These are phyloP conservation scores for Antechinus flavipes DNA, from an alignment of 2,113 vertebrate species.

Conservation along the genomic window DNA sequence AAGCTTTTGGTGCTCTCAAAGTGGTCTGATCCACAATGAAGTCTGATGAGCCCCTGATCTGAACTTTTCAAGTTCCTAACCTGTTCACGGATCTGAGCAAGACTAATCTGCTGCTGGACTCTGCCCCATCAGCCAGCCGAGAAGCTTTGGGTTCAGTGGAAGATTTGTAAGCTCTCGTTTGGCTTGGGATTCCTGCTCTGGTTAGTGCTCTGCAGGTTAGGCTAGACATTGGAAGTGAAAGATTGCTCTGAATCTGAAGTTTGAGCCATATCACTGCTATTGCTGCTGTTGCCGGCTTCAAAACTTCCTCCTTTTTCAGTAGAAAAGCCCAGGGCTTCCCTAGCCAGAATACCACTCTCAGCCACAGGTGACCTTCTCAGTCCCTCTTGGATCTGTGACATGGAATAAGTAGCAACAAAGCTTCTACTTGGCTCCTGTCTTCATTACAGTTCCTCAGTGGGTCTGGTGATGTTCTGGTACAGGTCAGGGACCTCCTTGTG, in stretches of 20 bases:
- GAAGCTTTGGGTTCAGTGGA: background rate
- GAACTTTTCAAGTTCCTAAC: background rate
- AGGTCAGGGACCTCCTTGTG: background rate
- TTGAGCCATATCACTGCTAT: background rate
- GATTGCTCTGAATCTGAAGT: background rate
- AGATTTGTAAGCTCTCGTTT: background rate
- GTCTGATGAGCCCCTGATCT: background rate
- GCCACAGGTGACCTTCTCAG: background rate
- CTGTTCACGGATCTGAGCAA: background rate
- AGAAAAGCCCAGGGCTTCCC: background rate
- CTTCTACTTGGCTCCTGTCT: background rate
- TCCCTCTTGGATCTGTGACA: background rate
- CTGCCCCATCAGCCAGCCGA: background rate
- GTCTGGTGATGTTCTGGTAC: background rate
- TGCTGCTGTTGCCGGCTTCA: background rate
- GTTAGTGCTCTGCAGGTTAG: background rate
- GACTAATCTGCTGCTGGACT: background rate
- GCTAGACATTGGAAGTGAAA: background rate
- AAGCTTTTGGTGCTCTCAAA: background rate
- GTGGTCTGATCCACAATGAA: background rate
- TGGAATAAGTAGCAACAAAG: background rate
- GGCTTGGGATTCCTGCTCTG: background rate
- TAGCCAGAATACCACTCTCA: background rate
- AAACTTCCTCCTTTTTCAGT: background rate
- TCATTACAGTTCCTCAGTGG: background rate